A percentile compares a stretch with the other conserved stretches of the same genome.
phyloP scores from a whole-genome alignment of 2,113 vertebrate genomes.

The Myotis davidii region DNA sequence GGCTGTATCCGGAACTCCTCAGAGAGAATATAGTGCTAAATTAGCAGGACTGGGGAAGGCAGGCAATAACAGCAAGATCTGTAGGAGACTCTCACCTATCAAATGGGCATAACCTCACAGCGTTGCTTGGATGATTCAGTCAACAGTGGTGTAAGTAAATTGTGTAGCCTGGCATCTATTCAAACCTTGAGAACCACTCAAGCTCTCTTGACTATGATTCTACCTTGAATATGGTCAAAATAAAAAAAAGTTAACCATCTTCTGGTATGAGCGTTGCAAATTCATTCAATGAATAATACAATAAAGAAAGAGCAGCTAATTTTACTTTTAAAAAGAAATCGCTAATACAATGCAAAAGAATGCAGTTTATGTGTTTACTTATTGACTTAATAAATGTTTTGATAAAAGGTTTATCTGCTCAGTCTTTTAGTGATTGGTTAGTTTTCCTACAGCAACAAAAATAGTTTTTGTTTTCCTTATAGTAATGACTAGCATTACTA shows the following conservation, averaged over 20 bases:
- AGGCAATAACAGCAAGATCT: neutral
- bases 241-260: neutral
- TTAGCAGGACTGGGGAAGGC: neutral
- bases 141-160: neutral
- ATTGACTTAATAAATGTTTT: neutral
- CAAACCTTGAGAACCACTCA: neutral
- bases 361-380: neutral
- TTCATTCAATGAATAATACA: neutral
- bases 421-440: neutral
- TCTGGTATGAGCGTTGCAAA: neutral
- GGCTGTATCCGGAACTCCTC: neutral
- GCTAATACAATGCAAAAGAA: neutral
- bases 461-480: neutral
- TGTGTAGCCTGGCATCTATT: neutral
- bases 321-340: constrained; percentile 35
- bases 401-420: neutral
- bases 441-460: neutral
- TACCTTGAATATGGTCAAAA: neutral
- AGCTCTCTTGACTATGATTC: neutral
- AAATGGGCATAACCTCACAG: neutral
- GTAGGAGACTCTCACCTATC: neutral
- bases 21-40: neutral
- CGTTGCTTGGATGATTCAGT: neutral
- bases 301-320: neutral
- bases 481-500: neutral